These are phyloP conservation scores for Orbicella faveolata DNA, from an alignment of 64 coral and sea anemone genomes.

Conservation along the genomic window DNA sequence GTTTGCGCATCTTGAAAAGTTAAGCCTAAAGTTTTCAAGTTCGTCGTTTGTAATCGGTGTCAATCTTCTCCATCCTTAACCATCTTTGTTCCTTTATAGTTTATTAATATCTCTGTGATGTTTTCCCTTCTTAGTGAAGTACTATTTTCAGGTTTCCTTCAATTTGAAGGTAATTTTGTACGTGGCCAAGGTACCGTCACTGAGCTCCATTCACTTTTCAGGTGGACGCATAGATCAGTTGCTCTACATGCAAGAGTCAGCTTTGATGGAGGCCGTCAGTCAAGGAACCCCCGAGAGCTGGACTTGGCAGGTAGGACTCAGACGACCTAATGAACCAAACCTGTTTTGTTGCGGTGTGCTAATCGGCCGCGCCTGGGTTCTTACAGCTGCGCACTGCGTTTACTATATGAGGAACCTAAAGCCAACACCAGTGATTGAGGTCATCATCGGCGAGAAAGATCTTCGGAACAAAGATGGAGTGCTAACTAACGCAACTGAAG, in stretches of 20 bases:
- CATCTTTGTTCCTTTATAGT: too few species aligned
- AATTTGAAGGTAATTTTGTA: too few species aligned
- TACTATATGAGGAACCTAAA: constrained; percentile 25
- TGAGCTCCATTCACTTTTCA: neutral
- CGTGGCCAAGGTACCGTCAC: neutral
- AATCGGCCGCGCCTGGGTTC: constrained; percentile 38
- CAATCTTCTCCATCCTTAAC: too few species aligned
- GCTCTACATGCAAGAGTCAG: neutral
- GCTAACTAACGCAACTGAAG: constrained; percentile 8
- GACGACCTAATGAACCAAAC: constrained; percentile 15
- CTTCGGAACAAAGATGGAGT: constrained; percentile 25
- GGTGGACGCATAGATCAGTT: neutral
- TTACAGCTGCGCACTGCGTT: constrained; percentile 55
- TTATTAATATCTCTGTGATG: too few species aligned
- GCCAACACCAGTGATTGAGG: constrained; percentile 26
- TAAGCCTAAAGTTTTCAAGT: too few species aligned
- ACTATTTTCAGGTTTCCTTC: too few species aligned
- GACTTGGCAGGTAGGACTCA: constrained; percentile 57
- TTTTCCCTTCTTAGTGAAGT: too few species aligned
- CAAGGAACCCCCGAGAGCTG: constrained; percentile 5
- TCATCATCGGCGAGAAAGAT: constrained; percentile 42
- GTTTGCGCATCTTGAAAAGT: too few species aligned
- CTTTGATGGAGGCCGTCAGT: neutral
- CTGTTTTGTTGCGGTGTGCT: constrained; percentile 52
- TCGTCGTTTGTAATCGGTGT: too few species aligned